Evolutionary conservation across 2,797 vertebrate genomes (phyloP).

Genomic region (Spinus pinus): DNA sequence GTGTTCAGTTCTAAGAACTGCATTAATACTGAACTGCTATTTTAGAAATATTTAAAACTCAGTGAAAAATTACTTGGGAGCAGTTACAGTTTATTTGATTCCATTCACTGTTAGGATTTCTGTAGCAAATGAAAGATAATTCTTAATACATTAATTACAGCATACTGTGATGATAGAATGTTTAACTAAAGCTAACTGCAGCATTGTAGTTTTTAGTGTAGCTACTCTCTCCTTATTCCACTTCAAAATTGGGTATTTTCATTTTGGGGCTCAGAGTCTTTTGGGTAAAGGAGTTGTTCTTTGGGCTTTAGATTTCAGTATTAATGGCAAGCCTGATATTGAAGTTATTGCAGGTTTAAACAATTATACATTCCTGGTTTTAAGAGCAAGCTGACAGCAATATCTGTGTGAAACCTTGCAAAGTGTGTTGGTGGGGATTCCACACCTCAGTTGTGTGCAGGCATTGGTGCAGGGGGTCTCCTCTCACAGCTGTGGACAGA

Average conservation of each 20-base stretch:
- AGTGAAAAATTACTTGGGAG: not conserved
- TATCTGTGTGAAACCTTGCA: not conserved
- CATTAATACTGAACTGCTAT: not conserved
- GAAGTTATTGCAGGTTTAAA: not conserved
- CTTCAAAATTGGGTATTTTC: not conserved
- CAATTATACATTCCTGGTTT: not conserved
- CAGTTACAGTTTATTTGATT: not conserved
- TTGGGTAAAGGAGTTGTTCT: not conserved
- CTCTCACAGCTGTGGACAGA: not conserved
- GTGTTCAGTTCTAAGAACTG: not conserved
- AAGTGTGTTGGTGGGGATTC: not conserved
- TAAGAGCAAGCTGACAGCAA: not conserved
- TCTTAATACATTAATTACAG: not conserved
- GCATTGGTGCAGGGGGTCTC: fast-evolving
- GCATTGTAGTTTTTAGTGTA: not conserved
- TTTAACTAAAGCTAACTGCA: not conserved
- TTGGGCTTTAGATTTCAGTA: not conserved
- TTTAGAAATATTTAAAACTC: not conserved
- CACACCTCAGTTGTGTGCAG: not conserved
- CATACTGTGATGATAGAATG: not conserved
- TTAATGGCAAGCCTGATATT: not conserved
- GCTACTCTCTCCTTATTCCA: not conserved
- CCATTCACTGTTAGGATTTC: not conserved
- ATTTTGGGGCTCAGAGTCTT: not conserved
- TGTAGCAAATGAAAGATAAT: not conserved